Base-by-base conservation (phyloP, 2,113 vertebrate species). In the Phyllostomus discolor region DNA sequence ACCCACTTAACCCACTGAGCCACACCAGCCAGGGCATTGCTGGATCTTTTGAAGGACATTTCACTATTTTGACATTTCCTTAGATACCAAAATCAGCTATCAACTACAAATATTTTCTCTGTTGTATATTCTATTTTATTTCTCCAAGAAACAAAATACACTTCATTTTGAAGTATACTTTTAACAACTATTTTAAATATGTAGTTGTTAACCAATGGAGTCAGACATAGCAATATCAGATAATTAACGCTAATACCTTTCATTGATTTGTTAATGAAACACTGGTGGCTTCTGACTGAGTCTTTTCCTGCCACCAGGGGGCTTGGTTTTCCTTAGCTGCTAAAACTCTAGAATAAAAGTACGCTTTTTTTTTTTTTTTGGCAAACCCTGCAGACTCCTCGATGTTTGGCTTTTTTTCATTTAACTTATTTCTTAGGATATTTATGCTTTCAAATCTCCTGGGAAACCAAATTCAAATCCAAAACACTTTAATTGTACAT, bases 261-360 rank as follows among this genome's bases (percentile, higher is more conserved):
- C 1, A 9, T 31, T 94, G 70, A 70, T 48, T 96, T 96, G 88
- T 10, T 80, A 91, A 88, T 12, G 33, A 41, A 95, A 75, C n/a
- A 41, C 38, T 93, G 59, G 80, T 66, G 15, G 20, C 33, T 64
- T 26, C 38, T 91, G 38, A 79, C 46, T 26, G 10, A 35, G 7
- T 72, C 66, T 95, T 86, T 95, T 86, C 31, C 50, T 88, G 62
- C 94, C 90, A 4, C 92, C 73, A 97, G 96, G 62, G 95, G 96
- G 92, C 90, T 81, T 17, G 57, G 38, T 87, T 94, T 97, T 97
- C 59, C 46, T 86, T 93, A 38, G 9, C 57, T 85, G 43, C 72
- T 72, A 64, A 22, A 82, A 88, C 46, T 82, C 35, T 5, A 41
- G 50, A 17, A 43, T 52, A 86, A 88, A 83, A 14, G 7, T 66